Evolutionary conservation across 1,140 invertebrate species (phyloP).

Genomic region (Galleria mellonella): DNA sequence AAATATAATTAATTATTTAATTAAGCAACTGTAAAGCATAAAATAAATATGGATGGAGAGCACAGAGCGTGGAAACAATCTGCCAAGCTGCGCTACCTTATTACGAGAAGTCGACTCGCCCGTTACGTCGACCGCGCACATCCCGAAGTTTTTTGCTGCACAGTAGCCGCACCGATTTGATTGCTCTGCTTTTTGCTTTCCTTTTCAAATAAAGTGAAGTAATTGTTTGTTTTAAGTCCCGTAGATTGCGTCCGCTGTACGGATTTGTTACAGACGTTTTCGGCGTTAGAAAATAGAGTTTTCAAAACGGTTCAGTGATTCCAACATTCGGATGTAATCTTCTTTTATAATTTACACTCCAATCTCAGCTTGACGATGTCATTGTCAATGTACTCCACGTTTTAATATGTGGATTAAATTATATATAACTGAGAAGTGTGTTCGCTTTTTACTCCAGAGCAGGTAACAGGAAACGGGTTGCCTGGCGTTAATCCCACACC

Average conservation of each 20-base stretch:
- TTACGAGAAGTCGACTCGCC: slow-evolving; percentile 29
- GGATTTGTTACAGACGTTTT: slow-evolving; percentile 64
- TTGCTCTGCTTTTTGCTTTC: slow-evolving; percentile 60
- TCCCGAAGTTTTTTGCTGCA: slow-evolving; percentile 51
- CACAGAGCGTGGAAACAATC: slow-evolving; percentile 15
- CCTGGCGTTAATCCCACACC: slow-evolving; percentile 48
- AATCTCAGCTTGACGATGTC: not conserved
- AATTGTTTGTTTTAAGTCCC: slow-evolving; percentile 70
- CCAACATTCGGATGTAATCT: not conserved
- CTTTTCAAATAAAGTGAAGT: slow-evolving; percentile 66
- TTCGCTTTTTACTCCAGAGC: slow-evolving; percentile 54
- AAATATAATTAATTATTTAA: not conserved
- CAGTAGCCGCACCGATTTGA: slow-evolving; percentile 58
- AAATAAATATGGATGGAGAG: slow-evolving; percentile 10
- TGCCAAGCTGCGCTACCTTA: slow-evolving; percentile 40
- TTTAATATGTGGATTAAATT: slow-evolving; percentile 57
- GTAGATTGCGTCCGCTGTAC: slow-evolving; percentile 55
- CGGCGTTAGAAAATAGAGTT: slow-evolving; percentile 53
- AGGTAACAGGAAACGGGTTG: slow-evolving; percentile 68
- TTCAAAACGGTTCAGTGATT: slow-evolving; percentile 46
- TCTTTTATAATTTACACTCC: slow-evolving; percentile 10
- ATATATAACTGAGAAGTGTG: slow-evolving; percentile 44
- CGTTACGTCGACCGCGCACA: slow-evolving; percentile 35
- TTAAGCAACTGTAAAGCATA: not conserved
- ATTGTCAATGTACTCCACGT: slow-evolving; percentile 8